Evolutionary conservation across 2,113 vertebrate species (phyloP).

Genomic region (Oxyura jamaicensis): DNA sequence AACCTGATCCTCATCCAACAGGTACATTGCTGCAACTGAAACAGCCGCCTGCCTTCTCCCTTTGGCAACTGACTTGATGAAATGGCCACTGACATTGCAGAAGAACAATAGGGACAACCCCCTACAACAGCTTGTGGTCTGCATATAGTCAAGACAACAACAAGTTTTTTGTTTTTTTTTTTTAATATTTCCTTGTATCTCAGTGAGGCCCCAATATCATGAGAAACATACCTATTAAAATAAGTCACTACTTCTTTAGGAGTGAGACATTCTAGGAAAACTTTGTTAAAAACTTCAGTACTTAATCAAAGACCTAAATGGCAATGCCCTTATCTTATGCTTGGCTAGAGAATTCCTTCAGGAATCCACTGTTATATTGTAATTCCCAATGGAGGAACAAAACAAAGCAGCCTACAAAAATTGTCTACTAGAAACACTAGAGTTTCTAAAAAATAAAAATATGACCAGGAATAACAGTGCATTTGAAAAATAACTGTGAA

Average conservation of each 20-base stretch:
- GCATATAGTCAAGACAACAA: neutral
- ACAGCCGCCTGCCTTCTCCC: neutral
- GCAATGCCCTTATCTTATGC: neutral
- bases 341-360: neutral
- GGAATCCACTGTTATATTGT: neutral
- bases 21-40: neutral
- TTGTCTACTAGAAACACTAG: neutral
- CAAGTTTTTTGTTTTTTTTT: too few species aligned
- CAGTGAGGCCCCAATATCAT: neutral
- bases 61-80: neutral
- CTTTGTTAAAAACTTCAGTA: neutral
- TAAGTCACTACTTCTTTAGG: neutral
- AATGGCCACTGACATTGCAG: neutral
- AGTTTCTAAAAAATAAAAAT: neutral
- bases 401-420: neutral
- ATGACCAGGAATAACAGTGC: neutral
- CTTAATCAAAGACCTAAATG: neutral
- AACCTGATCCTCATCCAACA: neutral
- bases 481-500: neutral
- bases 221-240: neutral
- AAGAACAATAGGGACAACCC: neutral
- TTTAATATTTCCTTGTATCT: neutral
- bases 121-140: neutral
- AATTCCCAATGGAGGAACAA: neutral
- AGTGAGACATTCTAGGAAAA: neutral